Evolutionary conservation across 2,888 invertebrate species (phyloP).

Genomic region (Hirtodrosophila alboralis): DNA sequence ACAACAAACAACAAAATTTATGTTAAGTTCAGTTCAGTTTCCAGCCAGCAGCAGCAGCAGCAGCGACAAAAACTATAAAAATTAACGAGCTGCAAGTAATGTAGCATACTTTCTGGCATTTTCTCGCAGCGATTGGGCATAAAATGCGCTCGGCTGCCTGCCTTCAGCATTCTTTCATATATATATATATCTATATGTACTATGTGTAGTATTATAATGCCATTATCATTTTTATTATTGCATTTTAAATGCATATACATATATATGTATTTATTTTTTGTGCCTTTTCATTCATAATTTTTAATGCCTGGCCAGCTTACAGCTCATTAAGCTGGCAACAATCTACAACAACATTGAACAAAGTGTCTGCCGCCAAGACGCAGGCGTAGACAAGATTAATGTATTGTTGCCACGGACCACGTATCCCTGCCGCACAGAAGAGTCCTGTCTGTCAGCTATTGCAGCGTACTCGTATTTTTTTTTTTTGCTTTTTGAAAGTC

Average conservation of each 20-base stretch:
- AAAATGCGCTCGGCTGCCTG: slow-evolving; percentile 69
- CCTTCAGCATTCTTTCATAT: slow-evolving; percentile 36
- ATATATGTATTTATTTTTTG: slow-evolving; percentile 14
- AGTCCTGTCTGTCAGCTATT: slow-evolving; percentile 25
- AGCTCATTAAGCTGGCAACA: slow-evolving; percentile 58
- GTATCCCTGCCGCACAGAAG: slow-evolving; percentile 25
- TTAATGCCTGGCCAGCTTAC: slow-evolving; percentile 61
- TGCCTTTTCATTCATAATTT: slow-evolving; percentile 64
- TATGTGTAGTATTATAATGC: slow-evolving; percentile 68
- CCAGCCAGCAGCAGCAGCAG: too few species aligned
- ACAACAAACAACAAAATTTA: slow-evolving; percentile 50
- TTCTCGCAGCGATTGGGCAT: slow-evolving; percentile 52
- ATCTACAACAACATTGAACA: slow-evolving; percentile 25
- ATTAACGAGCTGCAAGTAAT: slow-evolving; percentile 79
- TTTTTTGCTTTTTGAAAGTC: slow-evolving; percentile 56
- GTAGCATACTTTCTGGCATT: slow-evolving; percentile 71
- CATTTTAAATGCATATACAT: slow-evolving; percentile 72
- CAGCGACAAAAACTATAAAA: slow-evolving; percentile 69
- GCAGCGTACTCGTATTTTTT: slow-evolving; percentile 12
- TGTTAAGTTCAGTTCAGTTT: slow-evolving; percentile 56
- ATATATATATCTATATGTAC: slow-evolving; percentile 6
- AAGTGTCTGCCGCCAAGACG: slow-evolving; percentile 48
- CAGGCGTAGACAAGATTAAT: slow-evolving; percentile 69
- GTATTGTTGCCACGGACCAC: slow-evolving; percentile 49
- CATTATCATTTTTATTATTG: slow-evolving; percentile 77